phyloP scores from a whole-genome alignment of 2,113 vertebrate genomes.

The Neodontobutis hainanensis region DNA sequence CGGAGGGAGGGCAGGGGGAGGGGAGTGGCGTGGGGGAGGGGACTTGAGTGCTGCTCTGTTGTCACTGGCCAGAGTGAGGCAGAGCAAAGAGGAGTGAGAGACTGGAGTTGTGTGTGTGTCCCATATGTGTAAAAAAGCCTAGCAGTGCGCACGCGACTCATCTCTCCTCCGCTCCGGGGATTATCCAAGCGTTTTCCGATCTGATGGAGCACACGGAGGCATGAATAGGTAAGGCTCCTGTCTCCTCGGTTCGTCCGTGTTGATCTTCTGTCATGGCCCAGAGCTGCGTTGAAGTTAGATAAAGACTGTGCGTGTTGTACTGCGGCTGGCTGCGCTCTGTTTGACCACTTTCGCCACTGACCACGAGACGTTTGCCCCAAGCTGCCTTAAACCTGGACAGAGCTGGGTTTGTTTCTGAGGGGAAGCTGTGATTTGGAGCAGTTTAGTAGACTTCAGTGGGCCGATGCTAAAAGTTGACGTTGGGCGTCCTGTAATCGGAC shows the following conservation, averaged over 20 bases:
- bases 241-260: conserved; percentile 29
- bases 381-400: conserved; percentile 27
- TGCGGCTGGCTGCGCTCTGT: conserved; percentile 26
- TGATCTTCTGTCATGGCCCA: conserved; percentile 47
- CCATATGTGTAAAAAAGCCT: conserved; percentile 80
- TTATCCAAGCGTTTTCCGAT: conserved; percentile 73
- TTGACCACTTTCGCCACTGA: conserved; percentile 43
- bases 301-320: conserved; percentile 32
- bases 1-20: conserved; percentile 60
- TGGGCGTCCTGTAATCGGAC: conserved; percentile 25
- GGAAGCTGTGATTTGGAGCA: conserved; percentile 46
- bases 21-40: conserved; percentile 75
- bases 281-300: conserved; percentile 56
- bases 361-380: conserved; percentile 32
- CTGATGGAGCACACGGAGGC: conserved; percentile 68
- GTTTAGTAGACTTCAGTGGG: conserved; percentile 35
- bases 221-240: conserved; percentile 73
- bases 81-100: conserved; percentile 51
- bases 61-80: conserved; percentile 70
- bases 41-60: conserved; percentile 76
- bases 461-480: conserved; percentile 60
- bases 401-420: conserved; percentile 45
- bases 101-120: conserved; percentile 69
- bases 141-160: conserved; percentile 61
- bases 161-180: conserved; percentile 71